phyloP scores from a whole-genome alignment of 2,888 invertebrate genomes.

The Coelogynopora nodosa region DNA sequence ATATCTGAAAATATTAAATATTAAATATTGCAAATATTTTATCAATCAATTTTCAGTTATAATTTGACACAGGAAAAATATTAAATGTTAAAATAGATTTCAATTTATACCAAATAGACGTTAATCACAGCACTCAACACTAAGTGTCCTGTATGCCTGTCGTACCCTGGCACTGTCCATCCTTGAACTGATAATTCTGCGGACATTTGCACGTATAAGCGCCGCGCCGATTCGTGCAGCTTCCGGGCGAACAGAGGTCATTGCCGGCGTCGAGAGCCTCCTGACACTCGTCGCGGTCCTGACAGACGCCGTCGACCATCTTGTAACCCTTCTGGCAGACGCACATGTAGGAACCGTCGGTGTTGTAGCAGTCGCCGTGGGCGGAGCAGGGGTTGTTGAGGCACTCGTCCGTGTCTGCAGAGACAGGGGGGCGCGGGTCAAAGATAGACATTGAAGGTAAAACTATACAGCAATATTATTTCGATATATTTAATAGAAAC shows the following conservation, averaged over 20 bases:
- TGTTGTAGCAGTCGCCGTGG: conserved; percentile 26
- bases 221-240: not conserved
- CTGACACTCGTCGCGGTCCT: not conserved
- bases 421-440: too few species aligned
- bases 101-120: too few species aligned
- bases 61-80: too few species aligned
- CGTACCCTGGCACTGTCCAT: not conserved
- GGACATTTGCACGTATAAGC: conserved; percentile 13
- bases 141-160: too few species aligned
- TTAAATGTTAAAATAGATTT: too few species aligned
- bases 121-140: too few species aligned
- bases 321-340: conserved; percentile 25
- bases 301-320: conserved; percentile 32
- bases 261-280: not conserved
- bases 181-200: not conserved
- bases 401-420: not conserved
- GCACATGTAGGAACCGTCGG: conserved; percentile 33
- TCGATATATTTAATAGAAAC: too few species aligned
- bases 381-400: not conserved
- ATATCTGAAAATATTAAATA: too few species aligned
- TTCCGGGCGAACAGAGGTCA: not conserved
- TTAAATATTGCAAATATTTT: too few species aligned
- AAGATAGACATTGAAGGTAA: too few species aligned
- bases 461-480: too few species aligned
- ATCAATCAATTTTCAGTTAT: too few species aligned